These are phyloP conservation scores for Thrips palmi DNA, from an alignment of 1,140 invertebrate species.

Conservation along the genomic window DNA sequence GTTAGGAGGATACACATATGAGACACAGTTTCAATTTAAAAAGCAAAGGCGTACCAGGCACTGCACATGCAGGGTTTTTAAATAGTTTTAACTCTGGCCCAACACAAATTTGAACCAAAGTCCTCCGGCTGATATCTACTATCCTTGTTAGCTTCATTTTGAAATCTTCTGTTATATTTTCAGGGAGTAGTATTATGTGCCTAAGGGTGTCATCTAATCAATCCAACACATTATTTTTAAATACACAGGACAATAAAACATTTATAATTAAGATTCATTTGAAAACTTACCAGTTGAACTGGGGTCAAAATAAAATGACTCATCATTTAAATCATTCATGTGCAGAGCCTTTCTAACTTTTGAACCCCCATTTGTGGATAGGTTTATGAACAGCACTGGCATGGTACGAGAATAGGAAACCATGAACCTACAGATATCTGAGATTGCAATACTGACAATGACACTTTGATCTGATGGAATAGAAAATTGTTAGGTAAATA, in stretches of 20 bases:
- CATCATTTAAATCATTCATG: conserved; percentile 34
- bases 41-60: conserved; percentile 16
- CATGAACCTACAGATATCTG: conserved; percentile 47
- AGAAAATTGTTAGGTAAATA: background rate
- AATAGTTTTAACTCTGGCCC: conserved; percentile 65
- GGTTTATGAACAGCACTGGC: conserved; percentile 62
- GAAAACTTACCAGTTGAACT: conserved; percentile 47
- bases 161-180: conserved; percentile 40
- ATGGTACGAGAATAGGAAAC: conserved; percentile 50
- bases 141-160: conserved; percentile 42
- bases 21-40: background rate
- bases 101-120: conserved; percentile 44
- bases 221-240: too few relatives aligned
- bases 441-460: conserved; percentile 1
- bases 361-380: conserved; percentile 39
- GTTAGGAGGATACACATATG: background rate
- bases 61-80: conserved; percentile 44
- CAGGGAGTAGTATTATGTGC: conserved; percentile 58
- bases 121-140: conserved; percentile 29
- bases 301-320: conserved; percentile 34
- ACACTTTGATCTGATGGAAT: conserved; percentile 2
- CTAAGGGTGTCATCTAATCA: conserved; percentile 48
- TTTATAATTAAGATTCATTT: too few relatives aligned
- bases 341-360: conserved; percentile 46
- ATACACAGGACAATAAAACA: too few relatives aligned